These are phyloP conservation scores for Aspidiotus rigidus DNA, from an alignment of 2,888 invertebrate genomes.

Conservation along the genomic window DNA sequence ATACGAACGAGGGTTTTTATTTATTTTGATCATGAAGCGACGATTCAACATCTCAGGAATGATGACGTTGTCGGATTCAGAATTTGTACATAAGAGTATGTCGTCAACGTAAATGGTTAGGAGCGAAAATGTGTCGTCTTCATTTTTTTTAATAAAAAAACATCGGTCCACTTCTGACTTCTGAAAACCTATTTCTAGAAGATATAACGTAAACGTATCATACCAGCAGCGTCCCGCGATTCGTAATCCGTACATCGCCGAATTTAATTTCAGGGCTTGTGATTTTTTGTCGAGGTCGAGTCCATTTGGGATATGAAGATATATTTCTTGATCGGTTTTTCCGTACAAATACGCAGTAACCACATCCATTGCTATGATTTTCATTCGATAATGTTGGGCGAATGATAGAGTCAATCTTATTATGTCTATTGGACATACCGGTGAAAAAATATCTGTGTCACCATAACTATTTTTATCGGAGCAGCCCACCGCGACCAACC, in stretches of 20 bases:
- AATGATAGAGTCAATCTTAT: not conserved
- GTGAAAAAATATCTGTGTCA: constrained; percentile 9
- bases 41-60: too few relatives aligned
- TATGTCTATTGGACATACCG: not conserved
- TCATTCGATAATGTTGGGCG: not conserved
- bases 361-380: constrained; percentile 7
- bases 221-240: not conserved
- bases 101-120: not conserved
- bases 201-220: not conserved
- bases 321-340: not conserved
- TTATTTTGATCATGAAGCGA: too few relatives aligned
- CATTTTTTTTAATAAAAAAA: not conserved
- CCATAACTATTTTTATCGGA: not conserved
- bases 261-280: constrained; percentile 8
- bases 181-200: not conserved
- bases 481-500: constrained; percentile 14
- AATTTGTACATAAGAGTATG: not conserved
- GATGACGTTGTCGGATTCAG: too few relatives aligned
- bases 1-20: too few relatives aligned
- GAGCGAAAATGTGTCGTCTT: not conserved
- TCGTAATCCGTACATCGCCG: not conserved
- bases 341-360: constrained; percentile 18
- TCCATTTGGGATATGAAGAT: constrained; percentile 10
- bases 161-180: not conserved
- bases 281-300: not conserved